Evolutionary conservation across 2,113 vertebrate species (phyloP).

Genomic region (Elaphurus davidianus): DNA sequence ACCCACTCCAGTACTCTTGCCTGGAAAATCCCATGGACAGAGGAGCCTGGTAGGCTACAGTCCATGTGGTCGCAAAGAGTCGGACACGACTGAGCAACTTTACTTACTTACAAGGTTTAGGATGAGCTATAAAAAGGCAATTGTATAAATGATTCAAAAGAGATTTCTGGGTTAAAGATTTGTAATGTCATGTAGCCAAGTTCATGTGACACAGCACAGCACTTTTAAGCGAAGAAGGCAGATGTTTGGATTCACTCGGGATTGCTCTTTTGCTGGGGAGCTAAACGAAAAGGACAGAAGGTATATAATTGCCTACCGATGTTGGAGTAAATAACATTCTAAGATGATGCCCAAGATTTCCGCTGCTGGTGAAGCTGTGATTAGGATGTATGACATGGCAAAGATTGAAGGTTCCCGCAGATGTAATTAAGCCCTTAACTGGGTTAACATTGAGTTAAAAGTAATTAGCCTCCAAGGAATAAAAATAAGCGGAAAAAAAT

Average conservation of each 20-base stretch:
- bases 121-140: not conserved
- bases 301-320: not conserved
- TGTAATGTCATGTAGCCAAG: not conserved
- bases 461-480: too few relatives aligned
- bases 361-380: rapidly evolving
- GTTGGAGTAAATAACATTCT: not conserved
- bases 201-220: not conserved
- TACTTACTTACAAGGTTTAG: not conserved
- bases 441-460: not conserved
- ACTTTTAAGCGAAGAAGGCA: not conserved
- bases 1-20: too few relatives aligned
- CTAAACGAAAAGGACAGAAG: not conserved
- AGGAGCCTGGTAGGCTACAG: too few relatives aligned
- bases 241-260: not conserved
- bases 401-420: not conserved
- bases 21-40: too few relatives aligned
- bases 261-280: not conserved
- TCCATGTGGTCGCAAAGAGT: too few relatives aligned
- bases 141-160: not conserved
- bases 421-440: not conserved
- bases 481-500: too few relatives aligned
- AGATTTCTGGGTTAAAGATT: not conserved
- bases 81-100: too few relatives aligned
- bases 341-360: not conserved
- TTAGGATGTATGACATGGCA: not conserved